Base-by-base conservation (phyloP, 2,888 invertebrate genomes). In the Cenopis cana region DNA sequence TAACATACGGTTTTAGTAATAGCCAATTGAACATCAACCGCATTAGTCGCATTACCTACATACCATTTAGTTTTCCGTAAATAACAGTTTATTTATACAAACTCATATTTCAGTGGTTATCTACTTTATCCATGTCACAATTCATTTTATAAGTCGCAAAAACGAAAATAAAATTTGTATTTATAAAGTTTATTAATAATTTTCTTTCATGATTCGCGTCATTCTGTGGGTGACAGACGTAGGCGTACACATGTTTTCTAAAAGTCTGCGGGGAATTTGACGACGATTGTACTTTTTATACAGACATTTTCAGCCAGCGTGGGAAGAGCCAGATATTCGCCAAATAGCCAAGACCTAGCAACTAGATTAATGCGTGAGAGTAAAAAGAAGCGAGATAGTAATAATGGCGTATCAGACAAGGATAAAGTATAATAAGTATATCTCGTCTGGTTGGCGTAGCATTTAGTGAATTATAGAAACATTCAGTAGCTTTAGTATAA, bases 161-260 rank as follows among this genome's bases (percentile, higher is more conserved):
- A 57, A 57, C 38, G 52, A 29, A 41, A 70, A 59, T 65, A 65
- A 64, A 56, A 56, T 49, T 36, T 52, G 36, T 65, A 65, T 46
- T 52, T 59, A 65, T 41, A 52, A 52, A 52, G 49, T 52, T 59
- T 52, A 65, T 57, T 50, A 57, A 52, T 59, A 56, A 33, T 54
- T 69, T n/a, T 55, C 20, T 61, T 33, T 69, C n/a, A 61, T 10
- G 68, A 62, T 69, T 55, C 49, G 55, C 68, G 61, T 69, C 55
- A 69, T 62, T 56, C 50, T 18, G 52, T 49, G 10, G 33, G 36
- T 9, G 33, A 33, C 18, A 12, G 18, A 20, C 52, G 52, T 54
- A 38, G 52, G 64, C 24, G 62, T 20, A 20, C 20, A 52, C 52
- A 52, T 6, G 64, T 14, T 64, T 36, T 52, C 38, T 52, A 38